phyloP scores from a whole-genome alignment of 1,140 invertebrate species.

The Proctacanthus coquilletti region DNA sequence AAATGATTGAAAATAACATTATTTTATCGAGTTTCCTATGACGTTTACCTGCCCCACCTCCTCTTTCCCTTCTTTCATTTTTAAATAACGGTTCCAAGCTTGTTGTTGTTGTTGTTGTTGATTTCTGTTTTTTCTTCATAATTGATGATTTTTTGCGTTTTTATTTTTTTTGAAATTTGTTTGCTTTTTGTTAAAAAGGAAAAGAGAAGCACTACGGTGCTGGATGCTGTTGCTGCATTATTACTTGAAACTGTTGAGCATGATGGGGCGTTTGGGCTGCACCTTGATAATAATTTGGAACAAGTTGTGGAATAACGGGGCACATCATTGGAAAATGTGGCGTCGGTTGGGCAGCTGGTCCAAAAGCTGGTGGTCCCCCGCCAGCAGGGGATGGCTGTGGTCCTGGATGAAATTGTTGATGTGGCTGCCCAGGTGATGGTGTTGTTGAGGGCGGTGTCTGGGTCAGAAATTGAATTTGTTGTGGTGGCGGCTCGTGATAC shows the following conservation, averaged over 20 bases:
- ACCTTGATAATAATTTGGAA: conserved; percentile 20
- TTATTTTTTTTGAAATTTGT: too few relatives aligned
- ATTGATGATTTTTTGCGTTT: too few relatives aligned
- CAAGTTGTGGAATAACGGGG: conserved; percentile 35
- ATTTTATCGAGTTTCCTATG: too few relatives aligned
- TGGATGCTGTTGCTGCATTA: conserved; percentile 24
- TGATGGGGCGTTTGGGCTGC: conserved; percentile 23
- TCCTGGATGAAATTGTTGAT: conserved; percentile 40
- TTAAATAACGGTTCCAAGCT: too few relatives aligned
- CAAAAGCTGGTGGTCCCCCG: conserved; percentile 28
- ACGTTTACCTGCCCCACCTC: too few relatives aligned
- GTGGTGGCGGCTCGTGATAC: conserved; percentile 40
- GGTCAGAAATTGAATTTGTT: conserved; percentile 41
- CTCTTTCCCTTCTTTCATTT: too few relatives aligned
- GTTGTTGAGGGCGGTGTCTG: conserved; percentile 45
- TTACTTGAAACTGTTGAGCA: conserved; percentile 19
- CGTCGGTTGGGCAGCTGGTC: conserved; percentile 18
- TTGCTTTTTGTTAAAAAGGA: too few relatives aligned
- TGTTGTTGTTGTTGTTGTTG: too few relatives aligned
- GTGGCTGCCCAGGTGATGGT: conserved; percentile 44
- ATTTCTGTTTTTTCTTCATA: too few relatives aligned
- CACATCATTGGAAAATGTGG: conserved; percentile 40
- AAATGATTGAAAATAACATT: too few relatives aligned
- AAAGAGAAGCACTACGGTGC: too few relatives aligned
- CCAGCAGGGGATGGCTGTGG: conserved; percentile 39